Percentiles rank a stretch among this genome's conserved stretches.
Evolutionary conservation across 30 jellyfish, hydroid and myxozoan genomes (phyloP).

Genomic region (Haliclystus octoradiatus): DNA sequence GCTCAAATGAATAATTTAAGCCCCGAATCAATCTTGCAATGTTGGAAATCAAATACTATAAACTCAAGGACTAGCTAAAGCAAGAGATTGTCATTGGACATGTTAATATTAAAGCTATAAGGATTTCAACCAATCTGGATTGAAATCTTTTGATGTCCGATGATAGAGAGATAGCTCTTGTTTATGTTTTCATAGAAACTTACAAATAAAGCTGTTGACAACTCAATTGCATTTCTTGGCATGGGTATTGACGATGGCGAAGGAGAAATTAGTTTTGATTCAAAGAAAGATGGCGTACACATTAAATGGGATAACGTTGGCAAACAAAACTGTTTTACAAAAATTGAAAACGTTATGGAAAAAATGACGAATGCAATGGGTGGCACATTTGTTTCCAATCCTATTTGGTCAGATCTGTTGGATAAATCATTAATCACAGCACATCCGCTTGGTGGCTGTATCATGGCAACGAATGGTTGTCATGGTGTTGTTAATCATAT

Average conservation of each 20-base stretch:
- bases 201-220: conserved; percentile 7
- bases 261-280: conserved; percentile 14
- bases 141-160: too few relatives aligned
- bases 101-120: too few relatives aligned
- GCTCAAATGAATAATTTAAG: too few relatives aligned
- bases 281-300: conserved; percentile 2
- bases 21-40: too few relatives aligned
- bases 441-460: conserved; percentile 41
- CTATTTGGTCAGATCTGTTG: conserved; percentile 11
- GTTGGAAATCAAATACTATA: too few relatives aligned
- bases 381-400: conserved; percentile 11
- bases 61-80: too few relatives aligned
- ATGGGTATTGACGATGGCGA: conserved; percentile 34
- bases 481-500: conserved; percentile 28
- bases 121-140: too few relatives aligned
- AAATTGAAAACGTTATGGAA: conserved; percentile 2
- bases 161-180: too few relatives aligned
- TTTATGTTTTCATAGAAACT: conserved; percentile 21
- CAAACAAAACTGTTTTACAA: conserved; percentile 4
- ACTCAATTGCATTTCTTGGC: conserved; percentile 26
- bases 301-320: conserved; percentile 36
- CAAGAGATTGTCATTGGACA: too few relatives aligned
- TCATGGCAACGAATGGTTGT: conserved; percentile 18
- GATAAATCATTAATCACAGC: conserved; percentile 13
- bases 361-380: conserved; percentile 5